Percentiles rank a stretch among this genome's conserved stretches.
These are phyloP conservation scores for Phymastichus coffea DNA, from an alignment of 1,140 invertebrate species.

Conservation along the genomic window DNA sequence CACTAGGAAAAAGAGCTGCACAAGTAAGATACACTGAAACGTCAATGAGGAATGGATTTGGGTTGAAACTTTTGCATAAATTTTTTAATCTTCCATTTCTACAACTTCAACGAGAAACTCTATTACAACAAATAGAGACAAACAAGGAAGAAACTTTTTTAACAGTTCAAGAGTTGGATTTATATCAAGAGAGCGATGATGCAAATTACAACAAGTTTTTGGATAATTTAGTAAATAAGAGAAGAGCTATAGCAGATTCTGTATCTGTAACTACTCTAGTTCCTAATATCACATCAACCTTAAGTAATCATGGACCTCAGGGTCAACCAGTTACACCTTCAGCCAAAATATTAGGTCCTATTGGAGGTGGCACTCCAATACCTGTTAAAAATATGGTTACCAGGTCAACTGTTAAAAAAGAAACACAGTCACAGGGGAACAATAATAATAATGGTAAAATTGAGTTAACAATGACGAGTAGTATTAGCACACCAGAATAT, in stretches of 20 bases:
- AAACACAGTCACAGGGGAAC: conserved; percentile 12
- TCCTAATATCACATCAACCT: conserved; percentile 46
- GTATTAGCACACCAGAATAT: conserved; percentile 8
- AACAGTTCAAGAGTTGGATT: conserved; percentile 81
- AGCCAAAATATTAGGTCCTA: conserved; percentile 47
- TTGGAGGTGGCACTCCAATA: conserved; percentile 55
- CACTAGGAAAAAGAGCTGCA: conserved; percentile 53
- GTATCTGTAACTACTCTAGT: conserved; percentile 46
- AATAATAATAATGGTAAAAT: not conserved
- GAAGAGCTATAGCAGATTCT: conserved; percentile 70
- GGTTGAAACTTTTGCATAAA: conserved; percentile 89
- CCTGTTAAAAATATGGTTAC: conserved; percentile 47
- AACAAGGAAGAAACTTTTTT: conserved; percentile 83
- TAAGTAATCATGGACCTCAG: conserved; percentile 38
- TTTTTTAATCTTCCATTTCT: conserved; percentile 97
- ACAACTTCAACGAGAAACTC: conserved; percentile 83
- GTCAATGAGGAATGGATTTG: conserved; percentile 97
- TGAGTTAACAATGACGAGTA: conserved; percentile 5
- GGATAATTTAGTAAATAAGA: conserved; percentile 70
- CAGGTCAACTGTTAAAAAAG: conserved; percentile 41
- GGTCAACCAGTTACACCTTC: conserved; percentile 33
- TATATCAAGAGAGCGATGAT: conserved; percentile 80
- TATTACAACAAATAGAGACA: conserved; percentile 84
- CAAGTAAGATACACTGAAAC: conserved; percentile 84
- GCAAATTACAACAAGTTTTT: conserved; percentile 86